phyloP scores from a whole-genome alignment of 2,113 vertebrate species.

The Leuciscus idus region DNA sequence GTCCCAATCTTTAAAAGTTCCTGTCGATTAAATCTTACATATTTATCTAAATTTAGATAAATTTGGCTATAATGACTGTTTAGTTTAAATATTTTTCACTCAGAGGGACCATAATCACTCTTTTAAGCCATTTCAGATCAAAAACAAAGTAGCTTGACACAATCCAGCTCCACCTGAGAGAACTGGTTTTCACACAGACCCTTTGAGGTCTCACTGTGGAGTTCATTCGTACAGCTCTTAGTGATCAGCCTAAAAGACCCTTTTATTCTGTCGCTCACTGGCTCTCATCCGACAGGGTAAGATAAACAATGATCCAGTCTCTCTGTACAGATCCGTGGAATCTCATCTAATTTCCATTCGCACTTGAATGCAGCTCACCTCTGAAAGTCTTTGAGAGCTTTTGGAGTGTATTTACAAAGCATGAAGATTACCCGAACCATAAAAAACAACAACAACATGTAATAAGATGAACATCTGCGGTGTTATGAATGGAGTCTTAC shows the following conservation, averaged over 20 bases:
- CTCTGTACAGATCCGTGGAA: constrained; percentile 60
- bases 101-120: neutral
- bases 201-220: constrained; percentile 46
- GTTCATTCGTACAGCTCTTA: constrained; percentile 57
- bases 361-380: constrained; percentile 59
- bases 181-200: constrained; percentile 47
- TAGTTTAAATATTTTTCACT: neutral
- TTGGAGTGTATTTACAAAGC: neutral
- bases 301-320: constrained; percentile 68
- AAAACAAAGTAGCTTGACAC: neutral
- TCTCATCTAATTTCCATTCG: constrained; percentile 65
- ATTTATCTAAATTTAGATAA: too few species aligned
- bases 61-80: neutral
- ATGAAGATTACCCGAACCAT: neutral
- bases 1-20: too few species aligned
- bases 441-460: neutral
- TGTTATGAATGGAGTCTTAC: constrained; percentile 66
- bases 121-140: neutral
- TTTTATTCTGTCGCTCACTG: constrained; percentile 62
- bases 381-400: neutral
- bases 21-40: too few species aligned
- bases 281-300: constrained; percentile 53
- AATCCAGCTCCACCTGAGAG: neutral
- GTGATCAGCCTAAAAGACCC: constrained; percentile 59
- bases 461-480: neutral